Conservation (phyloP, 2,113 vertebrate genomes). For the Galbula dea region DNA sequence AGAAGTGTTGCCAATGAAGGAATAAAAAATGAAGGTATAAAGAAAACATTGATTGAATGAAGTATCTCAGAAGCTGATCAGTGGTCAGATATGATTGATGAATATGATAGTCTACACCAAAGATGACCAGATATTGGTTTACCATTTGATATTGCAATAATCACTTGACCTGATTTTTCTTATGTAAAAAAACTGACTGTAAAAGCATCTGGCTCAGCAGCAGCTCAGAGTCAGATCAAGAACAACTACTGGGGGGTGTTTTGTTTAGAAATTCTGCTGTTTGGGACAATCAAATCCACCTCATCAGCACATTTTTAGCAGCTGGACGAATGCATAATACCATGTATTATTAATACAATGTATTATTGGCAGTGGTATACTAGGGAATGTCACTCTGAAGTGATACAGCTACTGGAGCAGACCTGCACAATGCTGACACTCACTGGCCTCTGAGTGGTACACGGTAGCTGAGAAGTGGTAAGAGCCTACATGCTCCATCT, state of each 20-base stretch:
- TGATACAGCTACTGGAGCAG: neutral
- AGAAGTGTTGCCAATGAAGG: rapidly evolving
- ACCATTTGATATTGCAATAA: neutral
- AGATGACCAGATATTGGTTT: neutral
- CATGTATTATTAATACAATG: neutral
- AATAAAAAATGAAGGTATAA: neutral
- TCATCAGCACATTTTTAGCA: neutral
- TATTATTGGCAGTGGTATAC: neutral
- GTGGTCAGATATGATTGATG: rapidly evolving
- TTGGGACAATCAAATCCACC: neutral
- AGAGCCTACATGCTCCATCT: rapidly evolving
- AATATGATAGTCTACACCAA: neutral
- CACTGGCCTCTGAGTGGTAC: neutral
- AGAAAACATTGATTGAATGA: neutral
- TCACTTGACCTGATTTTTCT: neutral
- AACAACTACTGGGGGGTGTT: neutral
- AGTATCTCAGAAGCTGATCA: neutral
- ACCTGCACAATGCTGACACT: neutral
- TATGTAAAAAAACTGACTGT: neutral
- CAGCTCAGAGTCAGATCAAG: neutral
- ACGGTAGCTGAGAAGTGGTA: neutral
- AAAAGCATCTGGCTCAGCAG: neutral
- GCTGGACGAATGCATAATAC: neutral
- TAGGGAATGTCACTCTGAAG: neutral
- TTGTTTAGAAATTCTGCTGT: neutral